Evolutionary conservation across 2,113 vertebrate genomes (phyloP), one percentile per base, ranked within the genome.

Genomic region (Petrocephalus zakoni): DNA sequence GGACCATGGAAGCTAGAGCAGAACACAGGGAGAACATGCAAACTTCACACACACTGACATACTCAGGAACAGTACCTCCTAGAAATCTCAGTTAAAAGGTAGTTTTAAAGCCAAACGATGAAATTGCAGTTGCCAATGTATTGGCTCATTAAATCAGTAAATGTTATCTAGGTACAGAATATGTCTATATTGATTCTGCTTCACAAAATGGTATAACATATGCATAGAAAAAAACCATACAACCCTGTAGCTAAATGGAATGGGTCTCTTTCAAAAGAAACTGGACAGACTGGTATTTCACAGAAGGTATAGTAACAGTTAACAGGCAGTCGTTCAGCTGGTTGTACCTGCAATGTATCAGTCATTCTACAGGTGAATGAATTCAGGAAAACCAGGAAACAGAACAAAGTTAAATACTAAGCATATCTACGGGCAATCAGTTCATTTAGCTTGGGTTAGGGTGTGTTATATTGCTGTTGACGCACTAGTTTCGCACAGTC

Each of bases 261-360:
- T 34, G 72, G n/a, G 61, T 13, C 61, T 9, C 25, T 29, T 68
- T 42, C 6, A 75, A 78, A 34, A 42, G 17, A 5, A 42, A 42
- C 37, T 88, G 29, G 75, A 78, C 92, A 92, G 92, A 90, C 51
- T 52, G 51, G 83, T 85, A 19, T 52, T 85, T 2, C n/a, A 13
- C 19, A 5, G n/a, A 10, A 55, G 51, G 47, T 11, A 37, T 3
- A 1, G 51, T 47, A 55, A 86, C 25, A 86, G 88, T 86, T 89
- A 89, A 83, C 56, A 58, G 25, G 47, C 47, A 47, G 56, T 34
- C 47, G 82, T 17, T 55, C 1, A 13, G 75, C 75, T 34, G 83
- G 56, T 85, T 85, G 13, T 72, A 61, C 47, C 86, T 29, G 85
- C 56, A 29, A 47, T 52, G 34, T 53, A 83, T 51, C 29, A 58